These are phyloP conservation scores for Pherbina coryleti DNA, from an alignment of 2,888 invertebrate species.

Conservation along the genomic window DNA sequence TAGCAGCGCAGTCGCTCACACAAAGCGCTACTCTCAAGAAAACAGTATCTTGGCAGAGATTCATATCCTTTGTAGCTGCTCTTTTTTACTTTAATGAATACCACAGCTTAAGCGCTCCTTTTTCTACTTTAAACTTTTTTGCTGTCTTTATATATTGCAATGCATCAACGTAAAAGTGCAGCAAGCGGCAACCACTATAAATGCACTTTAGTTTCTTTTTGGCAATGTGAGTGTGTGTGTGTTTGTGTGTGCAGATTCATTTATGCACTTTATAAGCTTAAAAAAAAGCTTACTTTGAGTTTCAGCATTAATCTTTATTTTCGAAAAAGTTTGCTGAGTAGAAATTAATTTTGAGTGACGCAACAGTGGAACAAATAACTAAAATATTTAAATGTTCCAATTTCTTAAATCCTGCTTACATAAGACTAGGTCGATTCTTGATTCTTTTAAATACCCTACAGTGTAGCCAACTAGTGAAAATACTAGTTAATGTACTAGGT, in stretches of 20 bases:
- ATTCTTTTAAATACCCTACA: no score
- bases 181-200: background rate
- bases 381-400: no score
- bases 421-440: no score
- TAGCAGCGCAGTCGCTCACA: background rate
- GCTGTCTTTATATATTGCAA: background rate
- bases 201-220: background rate
- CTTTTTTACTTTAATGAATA: conserved; percentile 11
- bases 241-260: background rate
- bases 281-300: background rate
- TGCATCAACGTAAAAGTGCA: conserved; percentile 2
- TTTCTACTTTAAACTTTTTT: background rate
- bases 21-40: background rate
- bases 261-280: background rate
- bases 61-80: background rate
- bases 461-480: no score
- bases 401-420: no score
- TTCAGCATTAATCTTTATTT: conserved; percentile 10
- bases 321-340: background rate
- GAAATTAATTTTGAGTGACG: background rate
- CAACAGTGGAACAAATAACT: background rate
- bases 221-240: background rate
- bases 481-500: no score
- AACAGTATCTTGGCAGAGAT: background rate
- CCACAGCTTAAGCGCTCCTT: conserved; percentile 18